Evolutionary conservation across 2,888 invertebrate genomes (phyloP).

Genomic region (Zele albiditarsus): DNA sequence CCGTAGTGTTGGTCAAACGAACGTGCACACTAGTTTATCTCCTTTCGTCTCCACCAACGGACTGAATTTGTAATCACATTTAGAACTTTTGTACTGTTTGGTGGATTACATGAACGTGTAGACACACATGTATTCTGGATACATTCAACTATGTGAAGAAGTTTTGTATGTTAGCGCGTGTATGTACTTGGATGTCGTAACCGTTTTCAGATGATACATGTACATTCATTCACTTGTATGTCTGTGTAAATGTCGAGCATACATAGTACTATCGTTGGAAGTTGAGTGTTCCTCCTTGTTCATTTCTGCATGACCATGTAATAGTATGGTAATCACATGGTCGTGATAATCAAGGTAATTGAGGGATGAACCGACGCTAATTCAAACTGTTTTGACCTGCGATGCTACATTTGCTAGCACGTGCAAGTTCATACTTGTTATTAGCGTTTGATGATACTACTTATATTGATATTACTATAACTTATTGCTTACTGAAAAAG

Average conservation of each 20-base stretch:
- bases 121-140: neutral
- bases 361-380: conserved; percentile 44
- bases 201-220: conserved; percentile 14
- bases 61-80: conserved; percentile 38
- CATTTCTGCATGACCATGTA: conserved; percentile 48
- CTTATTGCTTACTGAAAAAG: too few relatives aligned
- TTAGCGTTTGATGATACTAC: too few relatives aligned
- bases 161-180: conserved; percentile 16
- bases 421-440: neutral
- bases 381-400: conserved; percentile 24
- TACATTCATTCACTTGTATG: neutral
- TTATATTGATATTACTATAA: too few relatives aligned
- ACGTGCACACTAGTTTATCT: conserved; percentile 31
- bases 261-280: neutral
- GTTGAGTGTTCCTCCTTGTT: neutral
- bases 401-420: neutral
- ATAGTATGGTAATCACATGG: conserved; percentile 61
- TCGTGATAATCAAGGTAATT: conserved; percentile 58
- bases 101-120: conserved; percentile 40
- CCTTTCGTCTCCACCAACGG: conserved; percentile 21
- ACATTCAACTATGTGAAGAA: conserved; percentile 28
- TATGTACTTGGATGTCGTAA: neutral
- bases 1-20: conserved; percentile 33
- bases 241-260: neutral
- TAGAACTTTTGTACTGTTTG: conserved; percentile 41